These are phyloP conservation scores for Lucinisca nassula DNA, from an alignment of 2,888 invertebrate genomes.

Conservation along the genomic window DNA sequence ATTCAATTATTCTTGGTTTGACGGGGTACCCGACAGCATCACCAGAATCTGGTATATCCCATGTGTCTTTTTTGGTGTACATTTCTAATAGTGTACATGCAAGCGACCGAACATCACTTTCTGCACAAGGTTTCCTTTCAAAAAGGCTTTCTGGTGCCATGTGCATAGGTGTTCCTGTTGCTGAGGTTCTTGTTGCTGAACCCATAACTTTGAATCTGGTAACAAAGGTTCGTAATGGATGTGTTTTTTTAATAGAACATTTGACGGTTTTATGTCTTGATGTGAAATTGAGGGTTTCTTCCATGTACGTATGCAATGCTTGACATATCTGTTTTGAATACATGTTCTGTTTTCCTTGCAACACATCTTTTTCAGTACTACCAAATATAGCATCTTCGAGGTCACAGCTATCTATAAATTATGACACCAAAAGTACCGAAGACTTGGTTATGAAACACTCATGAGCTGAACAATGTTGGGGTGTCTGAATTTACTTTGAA, in stretches of 20 bases:
- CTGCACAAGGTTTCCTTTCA: not conserved
- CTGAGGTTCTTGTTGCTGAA: not conserved
- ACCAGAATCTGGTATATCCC: too few species aligned
- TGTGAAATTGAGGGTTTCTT: not conserved
- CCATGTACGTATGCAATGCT: not conserved
- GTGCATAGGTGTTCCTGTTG: not conserved
- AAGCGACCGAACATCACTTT: not conserved
- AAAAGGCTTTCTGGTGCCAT: not conserved
- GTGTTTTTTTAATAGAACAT: not conserved
- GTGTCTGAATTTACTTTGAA: not conserved
- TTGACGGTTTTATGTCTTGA: not conserved
- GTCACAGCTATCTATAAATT: not conserved
- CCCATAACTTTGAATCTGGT: not conserved
- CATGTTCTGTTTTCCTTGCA: not conserved
- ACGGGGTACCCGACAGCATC: too few species aligned
- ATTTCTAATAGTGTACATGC: not conserved
- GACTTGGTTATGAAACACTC: not conserved
- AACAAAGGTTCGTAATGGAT: not conserved
- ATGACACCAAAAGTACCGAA: not conserved
- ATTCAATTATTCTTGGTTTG: too few species aligned
- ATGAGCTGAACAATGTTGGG: not conserved
- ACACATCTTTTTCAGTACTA: not conserved
- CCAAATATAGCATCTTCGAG: not conserved
- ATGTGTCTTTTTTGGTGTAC: too few species aligned
- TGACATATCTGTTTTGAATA: not conserved